phyloP scores from a whole-genome alignment of 2,113 vertebrate genomes.

The Tachysurus vachellii region DNA sequence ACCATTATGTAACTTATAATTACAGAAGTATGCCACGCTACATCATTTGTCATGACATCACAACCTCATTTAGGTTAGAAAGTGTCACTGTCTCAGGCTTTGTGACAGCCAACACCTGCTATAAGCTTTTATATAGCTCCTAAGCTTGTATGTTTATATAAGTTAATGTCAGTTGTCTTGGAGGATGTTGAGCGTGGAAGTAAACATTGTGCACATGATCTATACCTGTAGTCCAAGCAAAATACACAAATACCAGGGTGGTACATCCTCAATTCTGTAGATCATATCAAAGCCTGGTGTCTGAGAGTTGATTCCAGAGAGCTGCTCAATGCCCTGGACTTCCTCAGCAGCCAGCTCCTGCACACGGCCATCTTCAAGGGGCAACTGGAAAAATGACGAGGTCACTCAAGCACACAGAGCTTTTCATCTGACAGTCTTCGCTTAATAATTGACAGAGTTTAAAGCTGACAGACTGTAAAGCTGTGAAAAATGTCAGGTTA shows the following conservation, averaged over 20 bases:
- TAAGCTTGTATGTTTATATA: background rate
- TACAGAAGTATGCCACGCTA: too few relatives aligned
- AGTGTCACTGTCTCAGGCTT: background rate
- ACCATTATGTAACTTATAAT: background rate
- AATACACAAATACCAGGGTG: slow-evolving; percentile 94
- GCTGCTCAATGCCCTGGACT: background rate
- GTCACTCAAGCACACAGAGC: background rate
- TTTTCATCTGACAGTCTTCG: background rate
- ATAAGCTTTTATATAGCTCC: background rate
- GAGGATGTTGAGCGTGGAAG: too few relatives aligned
- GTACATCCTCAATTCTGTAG: slow-evolving; percentile 91
- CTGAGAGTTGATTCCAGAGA: slow-evolving; percentile 36
- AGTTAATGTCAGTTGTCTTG: background rate
- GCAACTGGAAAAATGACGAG: slow-evolving; percentile 32
- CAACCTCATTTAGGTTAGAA: background rate
- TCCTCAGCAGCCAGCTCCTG: background rate
- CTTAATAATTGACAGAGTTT: slow-evolving; percentile 11
- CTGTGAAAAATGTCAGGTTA: background rate
- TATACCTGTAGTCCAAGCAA: slow-evolving; percentile 94
- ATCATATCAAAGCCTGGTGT: slow-evolving; percentile 80
- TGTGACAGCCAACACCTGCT: background rate
- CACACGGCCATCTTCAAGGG: slow-evolving; percentile 19
- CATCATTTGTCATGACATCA: background rate
- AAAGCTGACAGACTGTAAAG: slow-evolving; percentile 28
- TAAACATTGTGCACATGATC: background rate